Evolutionary conservation across 1,140 invertebrate species (phyloP), one percentile per base, ranked within the genome.

Genomic region (Pomacea maculata): DNA sequence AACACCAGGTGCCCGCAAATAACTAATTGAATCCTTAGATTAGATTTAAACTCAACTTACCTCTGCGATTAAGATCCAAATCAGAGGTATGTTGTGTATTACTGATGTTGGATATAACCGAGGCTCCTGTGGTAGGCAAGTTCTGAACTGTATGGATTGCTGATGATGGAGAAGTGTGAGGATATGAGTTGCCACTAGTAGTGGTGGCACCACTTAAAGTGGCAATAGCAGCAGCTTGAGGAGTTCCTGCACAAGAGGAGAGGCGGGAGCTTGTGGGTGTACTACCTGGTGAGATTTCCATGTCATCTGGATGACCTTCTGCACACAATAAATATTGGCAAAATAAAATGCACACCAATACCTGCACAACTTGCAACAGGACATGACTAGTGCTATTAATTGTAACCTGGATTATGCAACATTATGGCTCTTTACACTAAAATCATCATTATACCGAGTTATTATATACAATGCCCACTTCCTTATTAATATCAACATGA

Each of bases 221-320:
- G 82, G 77, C 84, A 82, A 67, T 82, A 80, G 80, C 81, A 77
- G 54, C 81, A 61, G 73, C 75, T 76, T 79, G 82, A 82, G 77
- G 80, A 71, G 83, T 82, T 67, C 82, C 79, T 64, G 81, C 76
- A 73, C 72, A 79, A 29, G 80, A 83, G 45, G 82, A 81, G 19
- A 95, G 85, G 7, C 83, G 82, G 29, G 85, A 84, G 79, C 82
- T 84, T 4, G 86, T 85, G 74, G 86, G 87, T 7, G 85, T 83
- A 80, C 95, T 95, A 82, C 95, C 95, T n/a, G 95, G 95, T 80
- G 95, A 96, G 78, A 96, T 96, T 86, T 96, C 95, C 95, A 96
- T 96, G 88, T 96, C 95, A 86, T 95, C 94, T 80, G 90, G 84
- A 84, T 75, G 73, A 52, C 45, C 73, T 17, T 75, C 73, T 75